Evolutionary conservation across 2,113 vertebrate genomes (phyloP), one percentile per base, ranked within the genome.

Genomic region (Gasterosteus aculeatus): DNA sequence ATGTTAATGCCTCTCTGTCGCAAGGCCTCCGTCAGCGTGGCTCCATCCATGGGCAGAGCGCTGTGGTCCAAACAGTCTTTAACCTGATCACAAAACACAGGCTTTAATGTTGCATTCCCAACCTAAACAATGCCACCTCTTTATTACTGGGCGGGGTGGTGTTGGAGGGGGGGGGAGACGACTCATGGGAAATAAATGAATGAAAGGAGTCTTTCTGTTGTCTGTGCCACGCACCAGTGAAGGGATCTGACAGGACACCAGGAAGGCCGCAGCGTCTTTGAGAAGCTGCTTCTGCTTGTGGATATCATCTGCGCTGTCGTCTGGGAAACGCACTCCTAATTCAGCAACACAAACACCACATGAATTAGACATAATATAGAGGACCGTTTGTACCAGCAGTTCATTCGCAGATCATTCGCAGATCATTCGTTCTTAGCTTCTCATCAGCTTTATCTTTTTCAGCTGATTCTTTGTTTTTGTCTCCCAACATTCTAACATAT

Each of bases 21-120:
- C 93, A 99, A 95, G 66, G 96, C 96, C 88, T 99, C 98, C 0
- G 96, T 96, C 63, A 99, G 85, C 0, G 97, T 98, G 0, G 95
- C 94, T 41, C 98, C 98, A 0, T 99, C 98, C 98, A 99, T 97
- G 0, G 98, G 97, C 74, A 99, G 94, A 84, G 97, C 94, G 0
- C 93, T 95, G 75, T 99, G 97, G 71, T 99, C 98, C 84, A 96
- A 92, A 83, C 96, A 98, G 93, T 99, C 98, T 82, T 99, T 99
- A 46, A 99, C 95, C 98, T 99, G 92, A 5, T 54, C 6, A 72
- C 19, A 44, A 56, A 70, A 65, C 10, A 47, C 0, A 31, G 1
- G 15, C 35, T 35, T 66, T 18, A 39, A 65, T 68, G 16, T 53
- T 22, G 26, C 22, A 53, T 3, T 39, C 14, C 61, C 14, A 12